Evolutionary conservation across 2,888 invertebrate species (phyloP).

Genomic region (Neoaliturus tenellus): DNA sequence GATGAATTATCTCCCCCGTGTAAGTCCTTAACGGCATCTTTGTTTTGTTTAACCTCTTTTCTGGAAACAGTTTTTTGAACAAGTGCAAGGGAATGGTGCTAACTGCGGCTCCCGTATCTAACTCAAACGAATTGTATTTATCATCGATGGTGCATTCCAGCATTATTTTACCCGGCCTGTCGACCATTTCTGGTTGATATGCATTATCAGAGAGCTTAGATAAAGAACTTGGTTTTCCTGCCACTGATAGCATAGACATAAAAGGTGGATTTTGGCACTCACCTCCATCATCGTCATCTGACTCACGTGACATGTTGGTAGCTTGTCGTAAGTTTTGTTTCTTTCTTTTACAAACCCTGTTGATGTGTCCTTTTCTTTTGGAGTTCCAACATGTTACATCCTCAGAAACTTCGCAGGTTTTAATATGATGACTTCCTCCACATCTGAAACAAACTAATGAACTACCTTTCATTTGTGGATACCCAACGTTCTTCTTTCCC

Average conservation of each 20-base stretch:
- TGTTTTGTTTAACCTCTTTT: neutral
- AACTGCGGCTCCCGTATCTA: neutral
- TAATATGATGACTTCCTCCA: no score
- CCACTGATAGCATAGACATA: neutral
- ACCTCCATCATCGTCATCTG: neutral
- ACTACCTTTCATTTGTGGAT: no score
- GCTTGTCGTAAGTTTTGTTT: neutral
- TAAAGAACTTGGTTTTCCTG: neutral
- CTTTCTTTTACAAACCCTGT: neutral
- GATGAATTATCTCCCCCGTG: neutral
- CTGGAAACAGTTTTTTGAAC: neutral
- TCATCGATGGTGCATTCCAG: neutral
- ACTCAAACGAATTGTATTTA: neutral
- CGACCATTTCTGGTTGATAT: neutral
- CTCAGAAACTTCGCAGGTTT: neutral
- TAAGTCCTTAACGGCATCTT: neutral
- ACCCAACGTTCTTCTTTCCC: no score
- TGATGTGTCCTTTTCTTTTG: neutral
- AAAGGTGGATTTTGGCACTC: neutral
- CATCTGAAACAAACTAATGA: no score
- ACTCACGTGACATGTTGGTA: neutral
- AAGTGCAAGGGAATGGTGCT: neutral
- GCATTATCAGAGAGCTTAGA: neutral
- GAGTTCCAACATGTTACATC: neutral
- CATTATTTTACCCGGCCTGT: neutral